Evolutionary conservation across 2,113 vertebrate genomes (phyloP), one percentile per base, ranked within the genome.

Genomic region (Crotalus tigris): DNA sequence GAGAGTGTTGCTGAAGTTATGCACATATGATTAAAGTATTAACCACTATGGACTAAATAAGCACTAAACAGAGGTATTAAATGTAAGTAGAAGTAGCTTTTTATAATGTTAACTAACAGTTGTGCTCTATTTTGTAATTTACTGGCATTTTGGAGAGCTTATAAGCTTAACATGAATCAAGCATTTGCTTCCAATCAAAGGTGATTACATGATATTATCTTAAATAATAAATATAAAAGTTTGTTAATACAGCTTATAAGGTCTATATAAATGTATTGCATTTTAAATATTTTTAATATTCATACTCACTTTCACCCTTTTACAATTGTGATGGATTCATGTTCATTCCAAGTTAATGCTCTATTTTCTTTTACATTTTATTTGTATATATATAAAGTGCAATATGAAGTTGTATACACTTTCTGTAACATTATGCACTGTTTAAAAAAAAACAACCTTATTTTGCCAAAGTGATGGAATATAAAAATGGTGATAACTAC

Each of bases 391-490:
- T 98, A 98, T 98, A 97, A 98, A 98, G 98, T 99, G 98, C 99
- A 99, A 99, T 99, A 99, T 98, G 98, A 98, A 98, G 98, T 97
- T 97, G 98, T 99, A 98, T 97, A 98, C 97, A 98, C 96, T 98
- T 97, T 98, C 98, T 99, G 98, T 98, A 98, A 97, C 98, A 96
- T 98, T 98, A 98, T 98, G 98, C 98, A 99, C 98, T 98, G 98
- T 98, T 98, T 97, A 96, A 98, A 98, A 97, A 97, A 93, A 96
- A 96, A 97, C 39, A 39, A 39, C 15, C 97, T 81, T 44, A 97
- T 98, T 97, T 99, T 99, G 99, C 99, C 99, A 99, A 99, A 99
- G 98, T 96, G 95, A 98, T 97, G 97, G 97, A 98, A 95, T 98
- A 95, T 97, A 96, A 97, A 97, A 97, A 96, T 97, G 97, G 96